phyloP scores from a whole-genome alignment of 1,140 invertebrate species.

The Pollicipes pollicipes region DNA sequence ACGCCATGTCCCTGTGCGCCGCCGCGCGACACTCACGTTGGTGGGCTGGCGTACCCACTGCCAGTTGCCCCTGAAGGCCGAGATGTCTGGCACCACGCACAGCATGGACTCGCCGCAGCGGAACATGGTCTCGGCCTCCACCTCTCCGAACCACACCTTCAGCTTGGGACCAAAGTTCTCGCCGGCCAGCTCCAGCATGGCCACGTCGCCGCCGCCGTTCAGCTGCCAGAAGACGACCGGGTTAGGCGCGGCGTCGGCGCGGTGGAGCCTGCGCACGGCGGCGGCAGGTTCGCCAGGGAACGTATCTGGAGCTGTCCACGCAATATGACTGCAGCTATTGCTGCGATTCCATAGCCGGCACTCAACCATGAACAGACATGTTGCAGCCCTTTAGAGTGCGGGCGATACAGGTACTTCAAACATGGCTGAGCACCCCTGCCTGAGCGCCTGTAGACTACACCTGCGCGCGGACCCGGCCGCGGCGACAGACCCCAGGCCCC shows the following conservation, averaged over 20 bases:
- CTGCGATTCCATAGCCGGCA: slow-evolving; percentile 5
- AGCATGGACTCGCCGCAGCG: slow-evolving; percentile 86
- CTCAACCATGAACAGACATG: too few relatives aligned
- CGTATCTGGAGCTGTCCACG: background rate
- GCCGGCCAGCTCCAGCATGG: slow-evolving; percentile 93
- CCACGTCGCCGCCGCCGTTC: slow-evolving; percentile 92
- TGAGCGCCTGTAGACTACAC: too few relatives aligned
- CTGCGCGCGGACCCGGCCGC: too few relatives aligned
- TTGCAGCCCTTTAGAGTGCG: too few relatives aligned
- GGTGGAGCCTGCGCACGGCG: background rate
- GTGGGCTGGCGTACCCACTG: slow-evolving; percentile 77
- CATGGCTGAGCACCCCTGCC: too few relatives aligned
- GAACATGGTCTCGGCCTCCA: slow-evolving; percentile 97
- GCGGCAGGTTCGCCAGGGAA: background rate
- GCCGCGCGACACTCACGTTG: slow-evolving; percentile 27
- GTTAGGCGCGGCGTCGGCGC: too few relatives aligned
- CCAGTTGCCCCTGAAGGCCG: slow-evolving; percentile 87
- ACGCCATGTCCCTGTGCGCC: too few relatives aligned
- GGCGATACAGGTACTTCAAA: too few relatives aligned
- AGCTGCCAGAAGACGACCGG: too few relatives aligned
- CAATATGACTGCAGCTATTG: slow-evolving; percentile 2
- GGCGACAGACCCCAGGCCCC: too few relatives aligned
- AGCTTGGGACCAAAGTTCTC: slow-evolving; percentile 92
- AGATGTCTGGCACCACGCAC: slow-evolving; percentile 93
- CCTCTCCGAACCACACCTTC: slow-evolving; percentile 97